Conservation (phyloP, 2,888 invertebrate genomes). For the Sarcophaga rosellei region DNA sequence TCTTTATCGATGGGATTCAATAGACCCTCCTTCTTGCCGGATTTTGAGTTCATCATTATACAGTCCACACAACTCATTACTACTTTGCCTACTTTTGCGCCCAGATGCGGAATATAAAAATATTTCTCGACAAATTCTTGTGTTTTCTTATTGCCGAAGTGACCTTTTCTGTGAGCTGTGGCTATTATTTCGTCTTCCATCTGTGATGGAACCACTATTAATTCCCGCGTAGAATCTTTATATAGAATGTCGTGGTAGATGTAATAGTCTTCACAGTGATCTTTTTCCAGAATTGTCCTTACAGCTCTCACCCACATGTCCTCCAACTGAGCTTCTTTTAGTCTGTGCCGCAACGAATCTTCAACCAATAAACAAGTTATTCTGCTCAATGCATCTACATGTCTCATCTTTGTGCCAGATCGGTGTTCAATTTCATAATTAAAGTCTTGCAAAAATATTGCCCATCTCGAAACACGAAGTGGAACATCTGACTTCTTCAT, state of each 20-base stretch:
- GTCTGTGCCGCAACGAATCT: slow-evolving; percentile 32
- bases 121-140: background rate
- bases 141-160: background rate
- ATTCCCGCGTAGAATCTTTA: slow-evolving; percentile 1
- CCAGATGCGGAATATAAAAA: slow-evolving; percentile 6
- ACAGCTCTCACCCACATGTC: slow-evolving; percentile 42
- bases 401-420: no score
- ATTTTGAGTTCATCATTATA: slow-evolving; percentile 14
- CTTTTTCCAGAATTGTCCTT: slow-evolving; percentile 19
- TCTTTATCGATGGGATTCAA: no score
- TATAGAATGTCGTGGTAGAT: slow-evolving; percentile 47
- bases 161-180: background rate
- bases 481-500: no score
- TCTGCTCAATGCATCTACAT: no score
- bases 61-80: background rate
- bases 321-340: slow-evolving; percentile 34
- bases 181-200: slow-evolving; percentile 2
- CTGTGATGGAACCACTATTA: slow-evolving; percentile 7
- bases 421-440: no score
- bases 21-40: slow-evolving; percentile 19
- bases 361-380: no score
- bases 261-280: slow-evolving; percentile 32
- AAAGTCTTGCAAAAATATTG: no score
- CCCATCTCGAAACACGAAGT: no score
- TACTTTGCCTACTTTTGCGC: background rate